phyloP scores from a whole-genome alignment of 2,113 vertebrate genomes.

The Paradoxurus hermaphroditus region DNA sequence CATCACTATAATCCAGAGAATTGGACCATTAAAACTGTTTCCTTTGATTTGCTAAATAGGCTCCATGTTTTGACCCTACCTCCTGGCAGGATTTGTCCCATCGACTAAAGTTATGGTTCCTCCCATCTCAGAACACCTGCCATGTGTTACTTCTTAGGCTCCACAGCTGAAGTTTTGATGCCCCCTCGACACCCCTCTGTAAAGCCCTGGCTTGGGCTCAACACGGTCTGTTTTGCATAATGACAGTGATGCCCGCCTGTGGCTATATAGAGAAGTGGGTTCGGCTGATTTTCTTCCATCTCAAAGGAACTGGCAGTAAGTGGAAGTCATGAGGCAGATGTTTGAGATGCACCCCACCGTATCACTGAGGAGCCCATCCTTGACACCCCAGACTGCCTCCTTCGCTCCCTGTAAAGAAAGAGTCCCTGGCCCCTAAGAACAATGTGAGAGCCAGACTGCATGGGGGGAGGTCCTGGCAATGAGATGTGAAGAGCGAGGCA shows the following conservation, averaged over 20 bases:
- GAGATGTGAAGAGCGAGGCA: neutral
- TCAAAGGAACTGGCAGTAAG: neutral
- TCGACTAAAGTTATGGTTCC: neutral
- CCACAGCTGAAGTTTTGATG: neutral
- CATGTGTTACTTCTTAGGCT: neutral
- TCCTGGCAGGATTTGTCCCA: neutral
- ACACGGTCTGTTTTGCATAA: neutral
- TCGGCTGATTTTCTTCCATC: neutral
- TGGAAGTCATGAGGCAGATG: neutral
- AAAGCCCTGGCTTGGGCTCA: neutral
- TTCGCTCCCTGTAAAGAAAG: neutral
- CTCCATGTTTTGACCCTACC: neutral
- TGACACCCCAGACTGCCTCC: neutral
- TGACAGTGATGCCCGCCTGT: neutral
- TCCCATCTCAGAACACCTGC: neutral
- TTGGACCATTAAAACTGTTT: neutral
- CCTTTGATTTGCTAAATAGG: constrained; percentile 53
- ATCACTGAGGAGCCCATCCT: neutral
- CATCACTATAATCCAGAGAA: neutral
- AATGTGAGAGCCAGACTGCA: neutral
- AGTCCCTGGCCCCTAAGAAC: neutral
- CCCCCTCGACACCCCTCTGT: neutral
- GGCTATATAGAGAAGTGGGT: neutral
- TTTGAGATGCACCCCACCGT: neutral
- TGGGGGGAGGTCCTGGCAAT: neutral